Conservation (phyloP, 2,888 invertebrate species). For the Endotricha flammealis region DNA sequence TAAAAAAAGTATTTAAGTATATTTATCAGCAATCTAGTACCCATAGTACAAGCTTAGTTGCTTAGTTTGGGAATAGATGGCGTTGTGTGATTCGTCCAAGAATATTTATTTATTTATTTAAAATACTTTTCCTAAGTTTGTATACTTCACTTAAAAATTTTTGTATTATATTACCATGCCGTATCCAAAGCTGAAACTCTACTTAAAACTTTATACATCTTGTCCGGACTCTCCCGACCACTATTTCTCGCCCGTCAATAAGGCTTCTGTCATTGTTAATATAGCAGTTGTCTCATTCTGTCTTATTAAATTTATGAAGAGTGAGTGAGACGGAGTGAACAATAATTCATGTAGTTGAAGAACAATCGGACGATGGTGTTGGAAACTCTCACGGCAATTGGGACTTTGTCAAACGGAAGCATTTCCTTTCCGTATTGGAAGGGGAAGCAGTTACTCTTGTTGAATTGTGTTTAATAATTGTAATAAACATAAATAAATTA, state of each 20-base stretch:
- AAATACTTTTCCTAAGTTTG: no score
- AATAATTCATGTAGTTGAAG: slow-evolving; percentile 45
- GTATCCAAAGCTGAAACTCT: no score
- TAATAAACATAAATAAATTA: no score
- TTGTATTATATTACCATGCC: no score
- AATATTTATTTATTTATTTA: no score
- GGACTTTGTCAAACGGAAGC: slow-evolving; percentile 60
- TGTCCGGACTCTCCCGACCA: slow-evolving; percentile 16
- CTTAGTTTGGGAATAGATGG: no score
- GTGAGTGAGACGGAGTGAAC: slow-evolving; percentile 27
- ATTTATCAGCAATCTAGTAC: no score
- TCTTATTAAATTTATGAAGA: slow-evolving; percentile 12
- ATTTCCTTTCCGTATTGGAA: slow-evolving; percentile 41
- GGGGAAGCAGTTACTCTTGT: slow-evolving; percentile 24
- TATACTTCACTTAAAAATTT: no score
- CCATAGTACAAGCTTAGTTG: no score
- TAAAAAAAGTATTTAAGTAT: no score
- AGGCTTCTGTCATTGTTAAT: slow-evolving; percentile 30
- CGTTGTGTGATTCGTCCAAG: no score
- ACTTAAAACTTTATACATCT: no score
- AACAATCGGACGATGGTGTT: slow-evolving; percentile 29
- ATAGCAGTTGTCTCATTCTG: slow-evolving; percentile 29
- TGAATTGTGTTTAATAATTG: not conserved
- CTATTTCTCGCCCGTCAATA: slow-evolving; percentile 30
- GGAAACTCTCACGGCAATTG: slow-evolving; percentile 61